These are phyloP conservation scores for Junonia oenone DNA, from an alignment of 2,888 invertebrate genomes.

Conservation along the genomic window DNA sequence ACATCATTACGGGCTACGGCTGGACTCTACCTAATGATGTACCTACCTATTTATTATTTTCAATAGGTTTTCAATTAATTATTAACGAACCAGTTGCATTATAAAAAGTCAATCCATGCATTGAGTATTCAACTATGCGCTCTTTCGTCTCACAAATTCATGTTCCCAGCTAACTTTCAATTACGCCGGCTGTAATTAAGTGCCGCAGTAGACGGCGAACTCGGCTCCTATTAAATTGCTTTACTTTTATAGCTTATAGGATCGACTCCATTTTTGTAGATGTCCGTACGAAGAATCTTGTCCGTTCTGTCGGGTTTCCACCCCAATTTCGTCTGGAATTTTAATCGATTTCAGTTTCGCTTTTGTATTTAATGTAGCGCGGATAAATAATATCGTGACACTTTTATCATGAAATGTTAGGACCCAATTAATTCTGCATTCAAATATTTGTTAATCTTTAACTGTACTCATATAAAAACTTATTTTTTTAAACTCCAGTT, in stretches of 20 bases:
- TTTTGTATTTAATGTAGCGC: slow-evolving; percentile 18
- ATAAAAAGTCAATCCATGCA: slow-evolving; percentile 8
- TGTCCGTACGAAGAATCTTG: slow-evolving; percentile 27
- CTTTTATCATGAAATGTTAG: neutral
- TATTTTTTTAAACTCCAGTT: neutral
- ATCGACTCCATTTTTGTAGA: slow-evolving; percentile 59
- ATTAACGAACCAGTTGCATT: slow-evolving; percentile 1
- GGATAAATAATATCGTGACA: neutral
- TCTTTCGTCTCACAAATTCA: slow-evolving; percentile 2
- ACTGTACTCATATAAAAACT: too few species aligned
- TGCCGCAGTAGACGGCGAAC: slow-evolving; percentile 50
- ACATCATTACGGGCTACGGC: neutral
- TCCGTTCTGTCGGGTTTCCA: slow-evolving; percentile 30
- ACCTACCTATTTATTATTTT: neutral
- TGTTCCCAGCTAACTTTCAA: slow-evolving; percentile 52
- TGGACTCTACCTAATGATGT: neutral
- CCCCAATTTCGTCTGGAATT: slow-evolving; percentile 39
- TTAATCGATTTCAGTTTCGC: slow-evolving; percentile 31
- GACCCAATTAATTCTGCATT: neutral
- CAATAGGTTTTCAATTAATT: neutral
- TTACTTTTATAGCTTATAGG: slow-evolving; percentile 56
- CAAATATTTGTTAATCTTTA: too few species aligned
- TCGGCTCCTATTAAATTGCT: slow-evolving; percentile 63
- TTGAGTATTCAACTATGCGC: neutral
- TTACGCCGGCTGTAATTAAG: slow-evolving; percentile 66